Conservation (phyloP, 2,113 vertebrate species). For the Loxodonta africana region DNA sequence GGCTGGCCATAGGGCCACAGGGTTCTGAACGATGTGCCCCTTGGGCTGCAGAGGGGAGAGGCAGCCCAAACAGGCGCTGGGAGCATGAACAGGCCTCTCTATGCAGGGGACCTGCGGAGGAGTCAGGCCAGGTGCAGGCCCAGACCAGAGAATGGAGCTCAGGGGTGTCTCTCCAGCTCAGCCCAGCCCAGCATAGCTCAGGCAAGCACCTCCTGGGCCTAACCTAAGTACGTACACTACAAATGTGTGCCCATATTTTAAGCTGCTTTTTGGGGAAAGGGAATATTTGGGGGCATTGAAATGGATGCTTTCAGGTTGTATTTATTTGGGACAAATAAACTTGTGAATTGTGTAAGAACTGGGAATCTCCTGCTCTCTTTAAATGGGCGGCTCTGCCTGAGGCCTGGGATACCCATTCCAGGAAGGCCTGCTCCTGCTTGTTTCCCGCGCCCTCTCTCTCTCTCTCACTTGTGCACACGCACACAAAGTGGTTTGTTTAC, state of each 20-base stretch:
- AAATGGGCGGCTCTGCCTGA: not conserved
- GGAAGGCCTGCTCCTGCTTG: not conserved
- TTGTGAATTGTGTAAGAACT: not conserved
- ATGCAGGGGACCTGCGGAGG: not conserved
- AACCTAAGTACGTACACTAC: not conserved
- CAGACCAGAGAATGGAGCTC: not conserved
- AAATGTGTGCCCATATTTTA: not conserved
- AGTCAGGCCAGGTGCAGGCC: not conserved
- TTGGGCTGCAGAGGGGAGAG: not conserved
- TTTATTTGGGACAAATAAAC: conserved; percentile 77
- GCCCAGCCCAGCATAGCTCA: not conserved
- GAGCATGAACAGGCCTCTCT: not conserved
- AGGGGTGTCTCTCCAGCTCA: not conserved
- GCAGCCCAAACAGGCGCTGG: not conserved
- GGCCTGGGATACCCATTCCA: not conserved
- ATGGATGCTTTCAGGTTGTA: conserved; percentile 11
- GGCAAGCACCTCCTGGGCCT: not conserved
- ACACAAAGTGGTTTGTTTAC: not conserved
- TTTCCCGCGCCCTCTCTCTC: not conserved
- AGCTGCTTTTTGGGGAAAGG: not conserved
- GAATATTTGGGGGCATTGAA: not conserved
- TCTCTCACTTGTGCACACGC: not conserved
- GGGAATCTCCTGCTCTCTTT: not conserved
- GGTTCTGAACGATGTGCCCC: not conserved
- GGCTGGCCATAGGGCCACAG: not conserved